These are phyloP conservation scores for Lithophane semibrunnea DNA, from an alignment of 2,888 invertebrate species.

Conservation along the genomic window DNA sequence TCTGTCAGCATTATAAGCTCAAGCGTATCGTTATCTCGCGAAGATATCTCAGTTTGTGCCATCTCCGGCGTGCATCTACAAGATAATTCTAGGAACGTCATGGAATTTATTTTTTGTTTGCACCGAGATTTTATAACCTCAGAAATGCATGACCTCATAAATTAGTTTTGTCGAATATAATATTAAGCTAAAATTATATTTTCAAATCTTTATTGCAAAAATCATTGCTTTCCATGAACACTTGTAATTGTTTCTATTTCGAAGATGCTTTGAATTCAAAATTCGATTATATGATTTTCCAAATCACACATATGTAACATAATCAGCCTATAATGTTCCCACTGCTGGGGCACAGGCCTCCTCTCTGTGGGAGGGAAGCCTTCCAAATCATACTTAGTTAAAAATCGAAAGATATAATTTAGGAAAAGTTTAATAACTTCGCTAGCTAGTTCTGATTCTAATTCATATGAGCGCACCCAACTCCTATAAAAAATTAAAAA, in stretches of 20 bases:
- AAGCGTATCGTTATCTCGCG: constrained; percentile 66
- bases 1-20: constrained; percentile 54
- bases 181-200: neutral
- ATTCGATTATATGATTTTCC: neutral
- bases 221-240: neutral
- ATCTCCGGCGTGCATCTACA: constrained; percentile 49
- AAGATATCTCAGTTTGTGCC: constrained; percentile 53
- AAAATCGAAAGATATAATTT: neutral
- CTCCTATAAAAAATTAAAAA: constrained; percentile 23
- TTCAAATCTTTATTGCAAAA: neutral
- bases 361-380: too few relatives aligned
- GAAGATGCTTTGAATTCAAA: neutral
- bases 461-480: constrained; percentile 1
- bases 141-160: constrained; percentile 10
- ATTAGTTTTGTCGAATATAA: neutral
- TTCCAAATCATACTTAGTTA: neutral
- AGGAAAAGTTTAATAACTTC: neutral
- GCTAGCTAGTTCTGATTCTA: constrained; percentile 4
- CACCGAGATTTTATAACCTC: constrained; percentile 5
- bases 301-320: neutral
- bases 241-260: neutral
- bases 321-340: too few relatives aligned
- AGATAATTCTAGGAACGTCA: constrained; percentile 45
- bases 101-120: constrained; percentile 41
- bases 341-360: too few relatives aligned